Base-by-base conservation (phyloP, 1,140 invertebrate genomes). In the Drosophila mojavensis region DNA sequence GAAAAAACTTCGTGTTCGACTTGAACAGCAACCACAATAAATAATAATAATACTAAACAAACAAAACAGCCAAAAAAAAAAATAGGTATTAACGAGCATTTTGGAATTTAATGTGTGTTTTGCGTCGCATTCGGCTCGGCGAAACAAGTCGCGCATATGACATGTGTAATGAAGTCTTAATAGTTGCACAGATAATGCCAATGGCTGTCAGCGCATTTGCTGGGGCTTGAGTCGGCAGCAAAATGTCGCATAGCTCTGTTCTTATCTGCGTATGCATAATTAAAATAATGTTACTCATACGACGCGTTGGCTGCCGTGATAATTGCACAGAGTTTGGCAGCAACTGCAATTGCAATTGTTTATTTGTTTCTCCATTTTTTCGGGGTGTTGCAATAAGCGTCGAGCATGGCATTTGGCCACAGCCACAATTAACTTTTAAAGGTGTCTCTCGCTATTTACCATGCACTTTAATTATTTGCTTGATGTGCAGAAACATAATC, bases 101-200 rank as follows among this genome's bases (percentile, higher is more conserved):
- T 88, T 62, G 78, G 70, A 76, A 86, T 84, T 85, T 75, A 83
- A 83, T 83, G 68, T 82, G 71, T 79, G 79, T 71, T 73, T 53
- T 74, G 53, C 26, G 61, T 69, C 56, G 53, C 50, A 53, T 53
- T 63, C 33, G 50, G 15, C 41, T 66, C 56, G 39, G 54, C 41
- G 55, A 39, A 65, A 71, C 60, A 65, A 64, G 58, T 54, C 36
- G 43, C 83, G 88, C 88, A 86, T 86, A 86, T 86, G 83, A 86
- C 83, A 86, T 88, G 84, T 86, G 83, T 88, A 86, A 86, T 86
- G 83, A 86, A 86, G 83, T 86, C 83, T 86, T 86, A 86, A 86
- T 86, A 86, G 83, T 79, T 41, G 61, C 58, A 54, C 43, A 82
- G 82, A 86, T 86, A 86, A 83, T 79, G 79, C 68, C 82, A 69